These are phyloP conservation scores for Eira barbara DNA, from an alignment of 2,113 vertebrate species.

Conservation along the genomic window DNA sequence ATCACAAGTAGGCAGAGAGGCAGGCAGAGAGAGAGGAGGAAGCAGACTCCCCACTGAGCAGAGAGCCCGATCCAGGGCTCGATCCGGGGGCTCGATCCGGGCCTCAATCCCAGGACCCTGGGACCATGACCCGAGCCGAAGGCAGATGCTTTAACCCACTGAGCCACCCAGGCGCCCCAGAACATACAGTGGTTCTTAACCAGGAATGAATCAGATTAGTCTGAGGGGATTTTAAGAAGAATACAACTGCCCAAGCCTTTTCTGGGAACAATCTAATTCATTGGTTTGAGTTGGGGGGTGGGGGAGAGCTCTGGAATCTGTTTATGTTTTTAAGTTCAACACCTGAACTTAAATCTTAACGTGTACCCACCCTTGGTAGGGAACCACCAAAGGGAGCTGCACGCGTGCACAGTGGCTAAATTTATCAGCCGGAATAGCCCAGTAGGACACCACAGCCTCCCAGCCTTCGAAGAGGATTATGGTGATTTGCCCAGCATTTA, in stretches of 20 bases:
- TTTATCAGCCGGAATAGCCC: not conserved
- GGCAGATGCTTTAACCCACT: too few species aligned
- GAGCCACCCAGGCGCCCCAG: too few species aligned
- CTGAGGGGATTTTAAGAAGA: not conserved
- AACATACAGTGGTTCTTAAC: not conserved
- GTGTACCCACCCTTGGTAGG: not conserved
- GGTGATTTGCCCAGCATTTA: not conserved
- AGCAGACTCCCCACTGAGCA: too few species aligned
- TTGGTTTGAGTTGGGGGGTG: not conserved
- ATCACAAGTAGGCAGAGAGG: too few species aligned
- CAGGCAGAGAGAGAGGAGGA: too few species aligned
- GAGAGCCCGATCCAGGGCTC: too few species aligned
- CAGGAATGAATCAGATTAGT: not conserved
- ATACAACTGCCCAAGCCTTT: not conserved
- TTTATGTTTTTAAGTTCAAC: not conserved
- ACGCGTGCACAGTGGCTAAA: not conserved
- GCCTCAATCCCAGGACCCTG: too few species aligned
- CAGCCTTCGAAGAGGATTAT: not conserved
- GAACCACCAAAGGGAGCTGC: not conserved
- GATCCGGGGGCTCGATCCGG: too few species aligned
- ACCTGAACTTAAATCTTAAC: not conserved
- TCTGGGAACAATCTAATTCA: not conserved
- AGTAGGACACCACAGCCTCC: not conserved
- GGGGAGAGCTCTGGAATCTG: not conserved
- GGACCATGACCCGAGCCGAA: too few species aligned